A percentile compares a stretch with the other conserved stretches of the same genome.
phyloP scores from a whole-genome alignment of 2,888 invertebrate genomes.

The Cephus pulcher region DNA sequence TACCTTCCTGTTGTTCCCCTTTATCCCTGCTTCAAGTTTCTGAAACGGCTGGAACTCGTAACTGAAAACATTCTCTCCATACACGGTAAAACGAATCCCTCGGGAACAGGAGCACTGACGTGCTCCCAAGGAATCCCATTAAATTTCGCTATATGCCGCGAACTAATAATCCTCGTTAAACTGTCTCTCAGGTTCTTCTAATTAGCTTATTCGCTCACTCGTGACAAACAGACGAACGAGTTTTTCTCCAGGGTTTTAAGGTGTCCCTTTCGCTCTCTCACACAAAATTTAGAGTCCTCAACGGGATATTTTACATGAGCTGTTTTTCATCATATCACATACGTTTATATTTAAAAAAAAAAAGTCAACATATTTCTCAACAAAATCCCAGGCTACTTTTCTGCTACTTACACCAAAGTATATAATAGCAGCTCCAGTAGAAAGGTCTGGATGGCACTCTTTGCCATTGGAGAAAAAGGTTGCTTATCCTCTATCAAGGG shows the following conservation, averaged over 20 bases:
- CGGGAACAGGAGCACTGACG: background rate
- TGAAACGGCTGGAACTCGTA: slow-evolving; percentile 7
- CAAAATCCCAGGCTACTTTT: background rate
- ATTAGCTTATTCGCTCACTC: background rate
- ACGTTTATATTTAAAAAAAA: background rate
- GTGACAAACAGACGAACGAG: background rate
- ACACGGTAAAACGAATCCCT: background rate
- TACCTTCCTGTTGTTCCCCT: background rate
- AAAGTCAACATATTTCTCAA: background rate
- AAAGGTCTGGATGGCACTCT: background rate
- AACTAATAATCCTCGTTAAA: background rate
- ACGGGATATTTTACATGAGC: background rate
- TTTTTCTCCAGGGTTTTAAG: background rate
- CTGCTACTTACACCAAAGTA: background rate
- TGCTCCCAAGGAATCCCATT: background rate
- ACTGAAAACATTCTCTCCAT: slow-evolving; percentile 9
- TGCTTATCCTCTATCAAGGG: slow-evolving; percentile 13
- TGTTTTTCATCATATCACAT: background rate
- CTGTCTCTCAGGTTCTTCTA: background rate
- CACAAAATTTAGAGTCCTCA: background rate
- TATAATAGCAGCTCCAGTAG: background rate
- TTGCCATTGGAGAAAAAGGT: slow-evolving; percentile 7
- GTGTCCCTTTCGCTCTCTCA: background rate
- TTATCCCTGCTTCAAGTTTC: slow-evolving; percentile 28
- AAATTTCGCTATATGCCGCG: background rate